These are phyloP conservation scores for Stercorarius parasiticus DNA, from an alignment of 2,113 vertebrate species.

Conservation along the genomic window DNA sequence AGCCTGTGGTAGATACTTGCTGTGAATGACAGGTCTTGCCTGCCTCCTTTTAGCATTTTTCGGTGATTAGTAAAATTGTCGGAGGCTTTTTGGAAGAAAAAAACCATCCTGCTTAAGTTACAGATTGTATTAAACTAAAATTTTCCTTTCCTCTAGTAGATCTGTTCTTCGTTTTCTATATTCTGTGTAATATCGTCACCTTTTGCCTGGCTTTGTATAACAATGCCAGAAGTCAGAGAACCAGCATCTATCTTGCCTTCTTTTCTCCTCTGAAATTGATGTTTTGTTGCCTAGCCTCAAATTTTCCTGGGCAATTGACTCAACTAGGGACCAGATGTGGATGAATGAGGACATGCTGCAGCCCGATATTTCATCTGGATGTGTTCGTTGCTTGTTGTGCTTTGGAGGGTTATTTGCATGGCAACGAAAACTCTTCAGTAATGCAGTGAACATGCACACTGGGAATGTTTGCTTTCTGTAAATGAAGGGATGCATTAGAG, in stretches of 20 bases:
- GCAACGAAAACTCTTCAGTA: background rate
- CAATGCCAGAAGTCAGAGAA: background rate
- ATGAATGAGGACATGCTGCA: background rate
- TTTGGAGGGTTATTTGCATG: background rate
- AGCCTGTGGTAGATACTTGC: background rate
- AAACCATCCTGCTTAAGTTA: background rate
- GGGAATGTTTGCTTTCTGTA: slow-evolving; percentile 43
- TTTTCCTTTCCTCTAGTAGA: background rate
- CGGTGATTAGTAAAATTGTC: background rate
- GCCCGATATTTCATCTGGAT: fast-evolving
- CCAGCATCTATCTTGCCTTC: background rate
- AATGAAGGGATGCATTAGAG: slow-evolving; percentile 29
- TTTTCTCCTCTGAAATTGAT: background rate
- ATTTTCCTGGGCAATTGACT: background rate
- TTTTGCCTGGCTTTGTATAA: background rate
- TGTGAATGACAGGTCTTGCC: background rate
- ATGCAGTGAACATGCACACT: background rate
- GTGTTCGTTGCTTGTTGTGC: background rate
- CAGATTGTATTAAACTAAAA: background rate
- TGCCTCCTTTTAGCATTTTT: background rate
- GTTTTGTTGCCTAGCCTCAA: background rate
- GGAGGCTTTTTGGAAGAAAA: background rate
- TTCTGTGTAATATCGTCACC: background rate
- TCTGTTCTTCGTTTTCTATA: background rate
- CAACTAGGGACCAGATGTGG: background rate